Conservation (phyloP, 1,140 invertebrate species). For the Diplogasteroides magnus region DNA sequence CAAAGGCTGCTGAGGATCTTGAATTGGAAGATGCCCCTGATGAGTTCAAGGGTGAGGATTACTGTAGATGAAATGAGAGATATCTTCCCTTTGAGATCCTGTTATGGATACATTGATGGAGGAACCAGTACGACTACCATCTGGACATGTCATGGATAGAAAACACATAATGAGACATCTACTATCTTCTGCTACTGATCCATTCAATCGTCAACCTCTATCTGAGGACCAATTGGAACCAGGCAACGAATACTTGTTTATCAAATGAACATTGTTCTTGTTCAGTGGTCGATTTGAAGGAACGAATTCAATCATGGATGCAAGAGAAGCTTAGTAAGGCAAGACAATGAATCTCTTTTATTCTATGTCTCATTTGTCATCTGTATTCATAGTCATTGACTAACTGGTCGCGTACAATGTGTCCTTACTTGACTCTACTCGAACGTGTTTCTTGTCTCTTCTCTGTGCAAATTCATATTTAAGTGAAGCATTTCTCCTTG, state of each 20-base stretch:
- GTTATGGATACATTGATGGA: constrained; percentile 95
- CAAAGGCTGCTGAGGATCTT: constrained; percentile 68
- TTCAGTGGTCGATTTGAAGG: constrained; percentile 42
- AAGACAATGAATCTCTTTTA: constrained; percentile 2
- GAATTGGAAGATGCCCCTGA: constrained; percentile 87
- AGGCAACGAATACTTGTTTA: constrained; percentile 60
- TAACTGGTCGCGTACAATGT: too few relatives aligned
- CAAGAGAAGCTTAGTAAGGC: constrained; percentile 9
- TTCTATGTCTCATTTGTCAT: too few relatives aligned
- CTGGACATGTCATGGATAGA: constrained; percentile 89
- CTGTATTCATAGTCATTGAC: too few relatives aligned
- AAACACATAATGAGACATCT: constrained; percentile 84
- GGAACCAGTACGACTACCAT: constrained; percentile 86
- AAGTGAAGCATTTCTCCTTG: too few relatives aligned
- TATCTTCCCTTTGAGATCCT: constrained; percentile 67
- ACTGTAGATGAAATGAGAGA: constrained; percentile 10
- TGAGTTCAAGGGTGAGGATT: constrained; percentile 78
- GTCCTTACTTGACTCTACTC: too few relatives aligned
- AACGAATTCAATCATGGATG: constrained; percentile 34
- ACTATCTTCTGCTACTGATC: constrained; percentile 89
- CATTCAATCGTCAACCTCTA: constrained; percentile 87
- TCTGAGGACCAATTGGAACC: constrained; percentile 78
- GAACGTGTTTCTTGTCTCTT: too few relatives aligned
- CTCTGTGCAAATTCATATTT: too few relatives aligned
- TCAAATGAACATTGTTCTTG: not conserved